Conservation (phyloP, 2,113 vertebrate genomes). For the Mirounga angustirostris region DNA sequence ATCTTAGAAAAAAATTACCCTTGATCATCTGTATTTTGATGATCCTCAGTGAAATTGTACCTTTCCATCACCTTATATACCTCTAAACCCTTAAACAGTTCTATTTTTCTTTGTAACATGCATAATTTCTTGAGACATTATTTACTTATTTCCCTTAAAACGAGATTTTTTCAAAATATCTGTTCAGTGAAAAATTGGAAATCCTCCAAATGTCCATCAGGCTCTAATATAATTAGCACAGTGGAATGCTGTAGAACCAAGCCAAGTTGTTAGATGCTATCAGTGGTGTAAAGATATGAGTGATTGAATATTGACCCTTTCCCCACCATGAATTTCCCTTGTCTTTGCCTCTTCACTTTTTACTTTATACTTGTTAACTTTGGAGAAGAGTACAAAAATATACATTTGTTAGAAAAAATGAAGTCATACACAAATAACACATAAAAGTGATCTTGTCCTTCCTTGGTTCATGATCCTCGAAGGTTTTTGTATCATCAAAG, state of each 20-base stretch:
- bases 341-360: not conserved
- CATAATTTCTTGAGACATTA: not conserved
- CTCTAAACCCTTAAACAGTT: not conserved
- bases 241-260: not conserved
- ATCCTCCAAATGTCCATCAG: not conserved
- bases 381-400: not conserved
- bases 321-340: not conserved
- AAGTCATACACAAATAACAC: not conserved
- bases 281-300: not conserved
- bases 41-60: not conserved
- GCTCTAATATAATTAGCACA: not conserved
- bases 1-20: not conserved
- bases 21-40: not conserved
- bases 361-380: not conserved
- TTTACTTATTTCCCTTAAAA: not conserved
- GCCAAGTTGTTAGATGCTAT: not conserved
- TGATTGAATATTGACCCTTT: not conserved
- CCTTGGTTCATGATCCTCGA: not conserved
- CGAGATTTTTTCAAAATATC: not conserved
- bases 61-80: not conserved
- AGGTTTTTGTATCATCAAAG: not conserved
- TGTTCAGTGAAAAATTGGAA: not conserved
- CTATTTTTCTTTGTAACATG: not conserved
- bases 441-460: not conserved
- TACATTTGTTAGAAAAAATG: not conserved